phyloP scores from a whole-genome alignment of 2,113 vertebrate genomes.

The Isichthys henryi region DNA sequence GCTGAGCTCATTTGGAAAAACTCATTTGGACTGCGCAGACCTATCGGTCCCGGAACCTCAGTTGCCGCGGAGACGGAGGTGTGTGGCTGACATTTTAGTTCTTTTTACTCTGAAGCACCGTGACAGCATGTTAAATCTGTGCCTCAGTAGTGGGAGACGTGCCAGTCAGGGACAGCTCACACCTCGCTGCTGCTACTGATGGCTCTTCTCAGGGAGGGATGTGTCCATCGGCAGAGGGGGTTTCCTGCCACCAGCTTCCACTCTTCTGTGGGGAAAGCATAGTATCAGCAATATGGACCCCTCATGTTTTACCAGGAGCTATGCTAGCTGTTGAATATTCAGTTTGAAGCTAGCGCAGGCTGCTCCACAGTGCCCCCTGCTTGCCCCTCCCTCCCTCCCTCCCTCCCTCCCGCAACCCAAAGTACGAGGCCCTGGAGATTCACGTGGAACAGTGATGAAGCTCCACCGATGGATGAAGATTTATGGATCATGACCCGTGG shows the following conservation, averaged over 20 bases:
- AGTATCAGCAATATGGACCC: neutral
- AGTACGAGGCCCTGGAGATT: neutral
- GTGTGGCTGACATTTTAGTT: conserved; percentile 32
- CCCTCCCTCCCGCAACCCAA: neutral
- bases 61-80: conserved; percentile 20
- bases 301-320: neutral
- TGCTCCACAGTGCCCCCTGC: neutral
- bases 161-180: conserved; percentile 32
- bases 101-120: conserved; percentile 37
- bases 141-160: conserved; percentile 41
- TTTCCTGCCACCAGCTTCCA: conserved; percentile 23
- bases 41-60: conserved; percentile 29
- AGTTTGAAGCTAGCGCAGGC: neutral
- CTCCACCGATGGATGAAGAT: neutral
- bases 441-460: neutral
- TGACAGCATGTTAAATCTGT: conserved; percentile 41
- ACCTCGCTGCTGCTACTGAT: conserved; percentile 35
- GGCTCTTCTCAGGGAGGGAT: conserved; percentile 30
- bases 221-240: conserved; percentile 30
- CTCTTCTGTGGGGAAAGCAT: conserved; percentile 18
- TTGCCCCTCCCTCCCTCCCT: neutral
- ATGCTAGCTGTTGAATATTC: neutral
- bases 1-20: neutral
- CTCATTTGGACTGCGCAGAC: conserved; percentile 29
- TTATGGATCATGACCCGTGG: neutral